These are phyloP conservation scores for Oithona nana DNA, from an alignment of 2,888 invertebrate species.

Conservation along the genomic window DNA sequence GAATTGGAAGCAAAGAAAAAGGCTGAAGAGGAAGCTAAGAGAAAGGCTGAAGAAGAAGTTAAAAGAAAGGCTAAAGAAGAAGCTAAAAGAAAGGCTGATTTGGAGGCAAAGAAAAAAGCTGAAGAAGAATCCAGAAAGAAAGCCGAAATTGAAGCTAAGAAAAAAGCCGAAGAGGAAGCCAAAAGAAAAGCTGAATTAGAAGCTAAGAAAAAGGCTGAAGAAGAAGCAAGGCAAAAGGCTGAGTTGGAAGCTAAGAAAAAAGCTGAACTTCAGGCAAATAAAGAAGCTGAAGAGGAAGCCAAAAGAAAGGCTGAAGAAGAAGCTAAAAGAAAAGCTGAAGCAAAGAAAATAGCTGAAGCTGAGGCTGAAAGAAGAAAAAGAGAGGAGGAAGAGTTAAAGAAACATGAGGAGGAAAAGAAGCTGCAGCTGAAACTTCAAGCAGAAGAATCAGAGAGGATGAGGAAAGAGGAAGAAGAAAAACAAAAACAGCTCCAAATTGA, in stretches of 20 bases:
- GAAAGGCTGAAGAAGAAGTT: background rate
- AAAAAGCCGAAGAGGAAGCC: background rate
- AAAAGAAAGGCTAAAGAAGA: background rate
- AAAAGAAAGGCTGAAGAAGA: background rate
- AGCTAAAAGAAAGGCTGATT: background rate
- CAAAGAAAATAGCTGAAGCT: no score
- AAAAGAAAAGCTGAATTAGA: background rate
- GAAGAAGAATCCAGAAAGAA: background rate
- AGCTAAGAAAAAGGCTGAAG: background rate
- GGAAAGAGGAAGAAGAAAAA: background rate
- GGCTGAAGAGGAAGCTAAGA: background rate
- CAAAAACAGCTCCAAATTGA: constrained; percentile 4
- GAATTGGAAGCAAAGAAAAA: background rate
- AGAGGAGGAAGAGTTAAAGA: background rate
- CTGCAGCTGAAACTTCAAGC: background rate
- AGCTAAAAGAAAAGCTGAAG: background rate
- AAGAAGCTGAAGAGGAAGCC: background rate
- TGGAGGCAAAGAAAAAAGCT: background rate
- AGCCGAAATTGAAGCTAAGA: background rate
- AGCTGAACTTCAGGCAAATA: background rate
- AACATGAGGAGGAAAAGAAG: background rate
- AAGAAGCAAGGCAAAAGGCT: background rate
- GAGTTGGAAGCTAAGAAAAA: no score
- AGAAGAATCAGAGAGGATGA: background rate
- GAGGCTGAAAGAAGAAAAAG: background rate